phyloP scores from a whole-genome alignment of 2,797 vertebrate species.

The Crypturellus tataupa region DNA sequence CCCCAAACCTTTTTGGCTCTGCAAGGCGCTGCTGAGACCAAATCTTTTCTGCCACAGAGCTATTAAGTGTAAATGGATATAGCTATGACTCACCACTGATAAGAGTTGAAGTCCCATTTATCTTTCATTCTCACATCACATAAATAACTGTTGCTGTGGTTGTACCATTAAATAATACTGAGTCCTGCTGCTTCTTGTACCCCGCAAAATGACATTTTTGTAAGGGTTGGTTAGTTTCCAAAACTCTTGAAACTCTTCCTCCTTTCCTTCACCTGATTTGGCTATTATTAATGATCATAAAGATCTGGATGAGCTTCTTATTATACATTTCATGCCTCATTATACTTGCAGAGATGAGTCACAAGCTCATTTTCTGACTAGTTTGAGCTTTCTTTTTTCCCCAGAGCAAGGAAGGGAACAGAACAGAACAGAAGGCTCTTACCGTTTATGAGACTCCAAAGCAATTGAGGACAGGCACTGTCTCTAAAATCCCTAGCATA shows the following conservation, averaged over 20 bases:
- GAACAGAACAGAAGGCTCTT: background rate
- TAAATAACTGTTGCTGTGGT: background rate
- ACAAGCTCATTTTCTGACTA: background rate
- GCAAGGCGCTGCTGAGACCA: background rate
- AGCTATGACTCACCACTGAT: background rate
- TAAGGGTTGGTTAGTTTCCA: background rate
- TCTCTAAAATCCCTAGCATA: background rate
- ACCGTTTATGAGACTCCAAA: background rate
- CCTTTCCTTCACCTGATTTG: background rate
- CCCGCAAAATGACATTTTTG: background rate
- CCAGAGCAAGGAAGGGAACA: background rate
- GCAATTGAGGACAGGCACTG: background rate
- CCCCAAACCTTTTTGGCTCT: background rate
- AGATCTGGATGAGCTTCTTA: background rate
- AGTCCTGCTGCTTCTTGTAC: background rate
- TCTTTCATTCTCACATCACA: background rate
- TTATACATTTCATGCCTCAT: background rate
- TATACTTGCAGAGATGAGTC: background rate
- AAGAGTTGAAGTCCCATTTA: background rate
- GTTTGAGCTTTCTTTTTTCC: background rate
- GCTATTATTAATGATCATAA: background rate
- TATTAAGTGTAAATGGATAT: background rate
- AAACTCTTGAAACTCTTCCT: background rate
- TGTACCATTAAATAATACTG: background rate
- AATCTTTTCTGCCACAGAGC: background rate